These are phyloP conservation scores for Andrena praecox DNA, from an alignment of 2,888 invertebrate genomes.

Conservation along the genomic window DNA sequence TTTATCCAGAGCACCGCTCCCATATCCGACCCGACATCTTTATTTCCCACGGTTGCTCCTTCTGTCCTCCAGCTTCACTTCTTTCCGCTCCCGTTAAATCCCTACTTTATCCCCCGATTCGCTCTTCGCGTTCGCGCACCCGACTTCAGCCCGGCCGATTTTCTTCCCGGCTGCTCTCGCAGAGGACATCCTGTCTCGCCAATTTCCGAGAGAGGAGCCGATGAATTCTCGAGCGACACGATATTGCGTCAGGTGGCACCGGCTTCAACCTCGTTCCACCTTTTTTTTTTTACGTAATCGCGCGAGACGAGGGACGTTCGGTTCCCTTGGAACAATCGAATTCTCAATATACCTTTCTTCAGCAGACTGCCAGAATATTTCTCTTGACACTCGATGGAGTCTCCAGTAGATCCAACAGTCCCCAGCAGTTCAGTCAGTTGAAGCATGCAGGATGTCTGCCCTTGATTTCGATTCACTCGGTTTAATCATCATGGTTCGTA, in stretches of 20 bases:
- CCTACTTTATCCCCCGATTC: constrained; percentile 56
- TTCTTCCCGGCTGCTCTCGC: constrained; percentile 7
- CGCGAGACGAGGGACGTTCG: background rate
- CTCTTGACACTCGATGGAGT: background rate
- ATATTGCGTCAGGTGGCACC: constrained; percentile 37
- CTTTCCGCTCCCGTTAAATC: constrained; percentile 67
- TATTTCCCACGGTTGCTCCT: constrained; percentile 17
- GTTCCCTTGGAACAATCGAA: background rate
- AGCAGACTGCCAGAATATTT: background rate
- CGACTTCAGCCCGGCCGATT: constrained; percentile 59
- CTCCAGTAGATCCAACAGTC: too few relatives aligned
- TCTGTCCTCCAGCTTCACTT: background rate
- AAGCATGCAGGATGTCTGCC: too few relatives aligned
- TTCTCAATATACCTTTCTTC: background rate
- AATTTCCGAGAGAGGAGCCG: constrained; percentile 67
- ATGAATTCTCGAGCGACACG: constrained; percentile 75
- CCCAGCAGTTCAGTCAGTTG: too few relatives aligned
- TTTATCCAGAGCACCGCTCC: constrained; percentile 44
- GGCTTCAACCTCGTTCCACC: constrained; percentile 17
- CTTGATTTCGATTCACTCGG: too few relatives aligned
- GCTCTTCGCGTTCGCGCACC: constrained; percentile 25
- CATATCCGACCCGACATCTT: constrained; percentile 25
- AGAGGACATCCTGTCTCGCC: constrained; percentile 50
- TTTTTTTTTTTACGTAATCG: background rate
- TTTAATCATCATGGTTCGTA: too few relatives aligned